Conservation (phyloP, 2,797 vertebrate genomes). For the Neoniphon sammara region DNA sequence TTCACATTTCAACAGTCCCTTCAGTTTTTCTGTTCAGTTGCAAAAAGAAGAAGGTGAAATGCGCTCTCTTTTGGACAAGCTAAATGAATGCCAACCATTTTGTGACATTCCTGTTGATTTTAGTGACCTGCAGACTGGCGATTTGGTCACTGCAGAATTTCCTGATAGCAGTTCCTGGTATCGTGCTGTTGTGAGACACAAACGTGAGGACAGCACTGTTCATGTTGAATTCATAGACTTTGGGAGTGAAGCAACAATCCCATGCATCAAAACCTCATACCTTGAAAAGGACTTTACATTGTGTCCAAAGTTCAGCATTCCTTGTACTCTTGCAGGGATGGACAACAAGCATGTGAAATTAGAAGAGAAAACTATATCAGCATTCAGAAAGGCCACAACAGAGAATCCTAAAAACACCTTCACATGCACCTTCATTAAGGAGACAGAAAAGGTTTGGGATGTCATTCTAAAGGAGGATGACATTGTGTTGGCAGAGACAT, state of each 20-base stretch:
- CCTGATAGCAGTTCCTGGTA: slow-evolving; percentile 84
- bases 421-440: slow-evolving; percentile 81
- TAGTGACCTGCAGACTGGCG: slow-evolving; percentile 73
- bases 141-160: slow-evolving; percentile 83
- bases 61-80: slow-evolving; percentile 74
- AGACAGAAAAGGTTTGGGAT: slow-evolving; percentile 76
- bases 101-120: slow-evolving; percentile 56
- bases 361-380: slow-evolving; percentile 61
- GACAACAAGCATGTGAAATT: slow-evolving; percentile 29
- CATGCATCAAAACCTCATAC: slow-evolving; percentile 60
- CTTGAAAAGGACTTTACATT: slow-evolving; percentile 68
- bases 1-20: slow-evolving; percentile 80
- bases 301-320: slow-evolving; percentile 79
- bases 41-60: slow-evolving; percentile 79
- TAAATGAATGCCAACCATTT: slow-evolving; percentile 69
- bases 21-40: slow-evolving; percentile 86
- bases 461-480: slow-evolving; percentile 77
- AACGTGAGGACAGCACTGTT: slow-evolving; percentile 56
- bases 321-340: slow-evolving; percentile 75
- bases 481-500: slow-evolving; percentile 69
- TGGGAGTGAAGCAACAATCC: slow-evolving; percentile 82
- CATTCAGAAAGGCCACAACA: slow-evolving; percentile 77
- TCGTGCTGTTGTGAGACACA: slow-evolving; percentile 81
- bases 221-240: slow-evolving; percentile 87
- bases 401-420: slow-evolving; percentile 73